Percentiles rank a stretch among this genome's conserved stretches.
Conservation (phyloP, 1,140 invertebrate genomes). For the Monochamus saltuarius region DNA sequence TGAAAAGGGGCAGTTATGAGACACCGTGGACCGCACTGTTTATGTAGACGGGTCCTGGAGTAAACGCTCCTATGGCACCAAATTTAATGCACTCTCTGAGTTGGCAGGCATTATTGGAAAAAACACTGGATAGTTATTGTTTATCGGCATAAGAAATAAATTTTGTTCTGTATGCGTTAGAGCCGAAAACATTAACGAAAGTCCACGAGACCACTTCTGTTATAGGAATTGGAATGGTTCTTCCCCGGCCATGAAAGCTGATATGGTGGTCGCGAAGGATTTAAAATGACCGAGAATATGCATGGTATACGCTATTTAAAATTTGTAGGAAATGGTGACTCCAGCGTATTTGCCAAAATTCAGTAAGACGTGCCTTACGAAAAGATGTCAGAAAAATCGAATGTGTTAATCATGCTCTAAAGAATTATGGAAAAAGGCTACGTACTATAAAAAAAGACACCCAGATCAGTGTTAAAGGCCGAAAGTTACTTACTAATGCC, state of each 20-base stretch:
- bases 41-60: too few species aligned
- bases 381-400: constrained; percentile 47
- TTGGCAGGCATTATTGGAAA: constrained; percentile 46
- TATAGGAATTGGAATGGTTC: constrained; percentile 45
- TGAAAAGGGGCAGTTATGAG: too few species aligned
- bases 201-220: constrained; percentile 33
- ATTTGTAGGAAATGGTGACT: constrained; percentile 53
- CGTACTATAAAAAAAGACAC: neutral
- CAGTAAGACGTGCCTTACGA: constrained; percentile 39
- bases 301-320: constrained; percentile 50
- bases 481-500: neutral
- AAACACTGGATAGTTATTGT: constrained; percentile 48
- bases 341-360: constrained; percentile 47
- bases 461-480: neutral
- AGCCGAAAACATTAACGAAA: constrained; percentile 26
- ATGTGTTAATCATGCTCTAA: constrained; percentile 43
- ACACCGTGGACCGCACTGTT: too few species aligned
- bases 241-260: constrained; percentile 49
- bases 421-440: constrained; percentile 31
- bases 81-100: constrained; percentile 10
- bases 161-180: constrained; percentile 46
- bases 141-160: constrained; percentile 49
- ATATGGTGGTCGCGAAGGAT: constrained; percentile 49
- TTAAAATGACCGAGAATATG: constrained; percentile 47
- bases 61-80: constrained; percentile 6